Conservation (phyloP, 2,797 vertebrate species). For the Scarus forsteni region DNA sequence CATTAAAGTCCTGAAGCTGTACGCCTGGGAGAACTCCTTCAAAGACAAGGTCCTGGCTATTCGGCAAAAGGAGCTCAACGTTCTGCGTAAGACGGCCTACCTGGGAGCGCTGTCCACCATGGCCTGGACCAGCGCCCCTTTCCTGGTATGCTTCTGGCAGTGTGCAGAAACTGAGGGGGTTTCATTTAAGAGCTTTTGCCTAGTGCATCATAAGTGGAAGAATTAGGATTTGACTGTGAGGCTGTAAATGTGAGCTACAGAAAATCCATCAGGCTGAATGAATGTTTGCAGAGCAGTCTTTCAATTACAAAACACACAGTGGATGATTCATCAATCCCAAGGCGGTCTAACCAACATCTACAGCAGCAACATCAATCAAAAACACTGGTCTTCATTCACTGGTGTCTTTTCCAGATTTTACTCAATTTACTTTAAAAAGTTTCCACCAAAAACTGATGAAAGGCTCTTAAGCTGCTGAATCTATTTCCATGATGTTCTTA, state of each 20-base stretch:
- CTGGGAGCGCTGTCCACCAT: constrained; percentile 91
- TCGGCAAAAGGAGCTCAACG: constrained; percentile 88
- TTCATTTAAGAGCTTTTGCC: neutral
- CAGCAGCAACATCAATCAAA: no score
- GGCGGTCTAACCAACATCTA: no score
- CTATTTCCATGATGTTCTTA: no score
- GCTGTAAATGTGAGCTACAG: neutral
- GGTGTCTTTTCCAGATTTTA: no score
- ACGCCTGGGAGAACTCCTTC: constrained; percentile 96
- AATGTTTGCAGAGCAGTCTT: neutral
- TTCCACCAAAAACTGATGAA: no score
- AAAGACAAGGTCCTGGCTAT: constrained; percentile 89
- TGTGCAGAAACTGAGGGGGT: neutral
- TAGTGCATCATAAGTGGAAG: neutral
- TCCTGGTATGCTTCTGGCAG: constrained; percentile 85
- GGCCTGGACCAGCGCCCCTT: constrained; percentile 92
- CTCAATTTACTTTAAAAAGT: no score
- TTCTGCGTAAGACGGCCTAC: constrained; percentile 89
- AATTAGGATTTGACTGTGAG: neutral
- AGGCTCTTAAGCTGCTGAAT: no score
- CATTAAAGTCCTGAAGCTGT: constrained; percentile 97
- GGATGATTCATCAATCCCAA: no score
- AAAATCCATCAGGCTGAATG: neutral
- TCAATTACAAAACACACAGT: no score
- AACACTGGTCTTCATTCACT: no score